Evolutionary conservation across 2,888 invertebrate species (phyloP).

Genomic region (Eupeodes latifasciatus): DNA sequence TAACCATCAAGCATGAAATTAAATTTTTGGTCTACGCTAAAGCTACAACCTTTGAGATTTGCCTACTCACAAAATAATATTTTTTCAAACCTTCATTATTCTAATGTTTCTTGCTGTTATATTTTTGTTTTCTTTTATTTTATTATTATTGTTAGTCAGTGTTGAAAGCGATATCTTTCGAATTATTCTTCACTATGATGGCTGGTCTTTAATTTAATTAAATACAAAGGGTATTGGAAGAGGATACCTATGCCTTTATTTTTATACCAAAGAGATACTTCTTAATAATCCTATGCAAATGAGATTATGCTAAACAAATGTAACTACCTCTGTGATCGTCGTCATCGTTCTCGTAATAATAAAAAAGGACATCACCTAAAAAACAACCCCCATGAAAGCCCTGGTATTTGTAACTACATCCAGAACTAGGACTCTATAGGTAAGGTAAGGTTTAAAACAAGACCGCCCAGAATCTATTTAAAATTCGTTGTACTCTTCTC

Average conservation of each 20-base stretch:
- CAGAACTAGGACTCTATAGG: background rate
- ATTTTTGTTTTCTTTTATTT: background rate
- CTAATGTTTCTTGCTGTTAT: background rate
- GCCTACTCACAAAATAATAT: background rate
- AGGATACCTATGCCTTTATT: background rate
- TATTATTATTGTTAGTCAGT: background rate
- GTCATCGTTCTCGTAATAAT: slow-evolving; percentile 45
- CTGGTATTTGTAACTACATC: too few species aligned
- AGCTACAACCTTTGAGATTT: background rate
- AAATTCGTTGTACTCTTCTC: slow-evolving; percentile 49
- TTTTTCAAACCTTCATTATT: slow-evolving; percentile 14
- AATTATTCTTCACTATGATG: slow-evolving; percentile 12
- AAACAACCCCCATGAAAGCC: background rate
- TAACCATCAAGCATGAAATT: slow-evolving; percentile 19
- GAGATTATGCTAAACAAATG: slow-evolving; percentile 55
- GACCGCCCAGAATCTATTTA: slow-evolving; percentile 50
- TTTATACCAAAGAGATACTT: slow-evolving; percentile 32
- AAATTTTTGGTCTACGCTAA: too few species aligned
- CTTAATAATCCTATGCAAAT: slow-evolving; percentile 73
- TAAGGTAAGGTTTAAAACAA: background rate
- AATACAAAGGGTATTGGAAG: background rate
- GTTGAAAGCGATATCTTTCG: background rate
- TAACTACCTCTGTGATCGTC: slow-evolving; percentile 42
- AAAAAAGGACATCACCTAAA: slow-evolving; percentile 34
- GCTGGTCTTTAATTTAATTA: slow-evolving; percentile 39